Evolutionary conservation across 2,888 invertebrate species (phyloP).

Genomic region (Lasioglossum calceatum): DNA sequence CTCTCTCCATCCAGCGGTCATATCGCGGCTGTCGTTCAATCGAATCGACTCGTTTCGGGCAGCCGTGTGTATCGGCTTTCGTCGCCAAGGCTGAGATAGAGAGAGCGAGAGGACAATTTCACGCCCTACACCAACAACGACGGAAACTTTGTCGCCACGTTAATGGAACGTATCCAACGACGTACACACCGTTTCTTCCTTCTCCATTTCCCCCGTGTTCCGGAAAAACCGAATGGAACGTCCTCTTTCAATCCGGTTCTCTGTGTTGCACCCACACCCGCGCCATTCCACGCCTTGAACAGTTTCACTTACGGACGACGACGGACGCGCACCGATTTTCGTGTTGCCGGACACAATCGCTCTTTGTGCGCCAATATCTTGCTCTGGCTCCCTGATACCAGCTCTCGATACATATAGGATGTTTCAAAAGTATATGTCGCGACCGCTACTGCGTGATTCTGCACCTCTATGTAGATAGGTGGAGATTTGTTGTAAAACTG

Average conservation of each 20-base stretch:
- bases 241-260: neutral
- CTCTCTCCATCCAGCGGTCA: slow-evolving; percentile 47
- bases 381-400: neutral
- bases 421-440: too few species aligned
- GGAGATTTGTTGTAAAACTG: too few species aligned
- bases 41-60: slow-evolving; percentile 53
- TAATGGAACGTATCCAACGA: slow-evolving; percentile 27
- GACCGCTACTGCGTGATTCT: too few species aligned
- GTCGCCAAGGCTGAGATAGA: neutral
- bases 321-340: neutral
- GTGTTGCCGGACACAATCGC: neutral
- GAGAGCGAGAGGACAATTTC: slow-evolving; percentile 28
- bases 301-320: neutral
- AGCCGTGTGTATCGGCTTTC: slow-evolving; percentile 45
- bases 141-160: slow-evolving; percentile 36
- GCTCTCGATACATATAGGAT: neutral
- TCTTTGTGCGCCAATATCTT: neutral
- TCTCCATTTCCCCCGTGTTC: neutral
- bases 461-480: too few species aligned
- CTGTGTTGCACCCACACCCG: neutral
- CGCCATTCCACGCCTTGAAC: neutral
- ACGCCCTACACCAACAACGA: slow-evolving; percentile 24
- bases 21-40: slow-evolving; percentile 48
- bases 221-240: neutral
- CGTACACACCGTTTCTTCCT: slow-evolving; percentile 1